Conservation (phyloP, 2,113 vertebrate species). For the Rhea pennata region DNA sequence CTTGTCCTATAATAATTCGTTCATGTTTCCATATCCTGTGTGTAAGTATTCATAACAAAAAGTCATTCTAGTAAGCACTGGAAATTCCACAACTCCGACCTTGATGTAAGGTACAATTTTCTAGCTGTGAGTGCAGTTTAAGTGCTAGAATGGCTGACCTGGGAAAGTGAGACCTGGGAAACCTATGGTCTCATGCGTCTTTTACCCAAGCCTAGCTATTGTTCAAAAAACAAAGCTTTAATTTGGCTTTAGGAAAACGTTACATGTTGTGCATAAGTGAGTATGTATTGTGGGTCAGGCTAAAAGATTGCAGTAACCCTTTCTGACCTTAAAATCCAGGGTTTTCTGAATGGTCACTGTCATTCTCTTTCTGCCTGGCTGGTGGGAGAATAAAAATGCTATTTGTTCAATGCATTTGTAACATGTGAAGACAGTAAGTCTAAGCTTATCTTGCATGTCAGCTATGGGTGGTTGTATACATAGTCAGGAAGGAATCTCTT, state of each 20-base stretch:
- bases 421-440: not conserved
- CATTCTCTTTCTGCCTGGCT: not conserved
- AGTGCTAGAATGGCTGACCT: not conserved
- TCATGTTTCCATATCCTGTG: not conserved
- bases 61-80: not conserved
- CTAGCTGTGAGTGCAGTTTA: not conserved
- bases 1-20: not conserved
- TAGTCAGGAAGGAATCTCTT: not conserved
- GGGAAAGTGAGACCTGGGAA: not conserved
- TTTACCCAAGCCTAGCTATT: not conserved
- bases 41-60: not conserved
- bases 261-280: rapidly evolving
- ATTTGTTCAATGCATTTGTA: not conserved
- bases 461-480: not conserved
- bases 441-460: not conserved
- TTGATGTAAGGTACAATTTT: not conserved
- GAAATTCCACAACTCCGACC: not conserved
- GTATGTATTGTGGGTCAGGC: not conserved
- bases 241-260: not conserved
- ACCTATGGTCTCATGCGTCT: not conserved
- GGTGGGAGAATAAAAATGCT: not conserved
- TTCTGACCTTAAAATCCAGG: not conserved
- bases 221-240: not conserved
- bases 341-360: not conserved
- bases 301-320: not conserved